Evolutionary conservation across 2,888 invertebrate species (phyloP).

Genomic region (Eustalomyia histrio): DNA sequence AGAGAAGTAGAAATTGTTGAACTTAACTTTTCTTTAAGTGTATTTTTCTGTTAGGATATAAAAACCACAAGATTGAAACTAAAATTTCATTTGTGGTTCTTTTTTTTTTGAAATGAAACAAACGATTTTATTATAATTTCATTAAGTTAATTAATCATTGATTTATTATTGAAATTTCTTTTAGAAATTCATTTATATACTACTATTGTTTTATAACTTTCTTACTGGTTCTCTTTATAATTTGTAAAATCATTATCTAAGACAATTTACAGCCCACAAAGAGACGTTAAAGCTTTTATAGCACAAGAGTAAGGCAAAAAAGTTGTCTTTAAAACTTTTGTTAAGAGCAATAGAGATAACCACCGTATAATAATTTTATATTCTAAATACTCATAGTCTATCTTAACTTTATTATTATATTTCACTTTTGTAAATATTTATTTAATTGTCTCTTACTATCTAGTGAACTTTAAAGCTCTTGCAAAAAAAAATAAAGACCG

Average conservation of each 20-base stretch:
- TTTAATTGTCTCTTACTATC: conserved; percentile 68
- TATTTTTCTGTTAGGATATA: not conserved
- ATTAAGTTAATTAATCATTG: conserved; percentile 43
- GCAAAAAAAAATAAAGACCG: not conserved
- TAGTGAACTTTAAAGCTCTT: conserved; percentile 63
- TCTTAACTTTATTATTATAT: conserved; percentile 58
- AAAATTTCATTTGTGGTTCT: not conserved
- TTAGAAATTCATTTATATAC: conserved; percentile 28
- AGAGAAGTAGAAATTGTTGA: conserved; percentile 23
- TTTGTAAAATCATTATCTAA: conserved; percentile 34
- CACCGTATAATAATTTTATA: conserved; percentile 63
- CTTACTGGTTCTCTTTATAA: conserved; percentile 40
- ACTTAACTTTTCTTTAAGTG: not conserved
- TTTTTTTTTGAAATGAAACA: conserved; percentile 51
- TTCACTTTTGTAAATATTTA: conserved; percentile 77
- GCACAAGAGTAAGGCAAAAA: not conserved
- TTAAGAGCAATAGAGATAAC: conserved; percentile 51
- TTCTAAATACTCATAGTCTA: conserved; percentile 62
- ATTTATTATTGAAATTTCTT: conserved; percentile 24
- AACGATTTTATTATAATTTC: conserved; percentile 53
- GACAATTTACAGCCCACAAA: conserved; percentile 22
- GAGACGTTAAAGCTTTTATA: conserved; percentile 23
- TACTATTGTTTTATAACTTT: not conserved
- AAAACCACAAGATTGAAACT: not conserved
- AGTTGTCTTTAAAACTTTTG: not conserved